A percentile compares a stretch with the other conserved stretches of the same genome.
These are phyloP conservation scores for Potamarius usumacintae DNA, from an alignment of 2,113 vertebrate species.

Conservation along the genomic window DNA sequence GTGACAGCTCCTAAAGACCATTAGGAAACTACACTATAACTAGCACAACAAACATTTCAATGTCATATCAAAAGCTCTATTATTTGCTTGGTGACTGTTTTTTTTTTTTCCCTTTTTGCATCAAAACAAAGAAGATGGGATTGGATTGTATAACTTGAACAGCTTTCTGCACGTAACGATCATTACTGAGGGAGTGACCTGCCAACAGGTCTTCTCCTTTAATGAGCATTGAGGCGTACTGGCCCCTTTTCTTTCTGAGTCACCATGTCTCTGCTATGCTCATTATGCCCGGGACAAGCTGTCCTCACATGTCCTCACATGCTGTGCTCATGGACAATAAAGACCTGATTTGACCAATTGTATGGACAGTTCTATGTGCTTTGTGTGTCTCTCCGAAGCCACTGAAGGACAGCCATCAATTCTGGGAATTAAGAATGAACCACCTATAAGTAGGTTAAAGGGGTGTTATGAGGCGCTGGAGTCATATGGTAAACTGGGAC, in stretches of 20 bases:
- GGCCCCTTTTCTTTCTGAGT: constrained; percentile 21
- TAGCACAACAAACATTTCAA: neutral
- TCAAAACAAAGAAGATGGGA: constrained; percentile 69
- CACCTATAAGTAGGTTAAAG: constrained; percentile 46
- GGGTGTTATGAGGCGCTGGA: constrained; percentile 19
- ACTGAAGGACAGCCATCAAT: neutral
- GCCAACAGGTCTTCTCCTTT: constrained; percentile 69
- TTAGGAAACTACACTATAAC: neutral
- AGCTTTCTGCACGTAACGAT: constrained; percentile 68
- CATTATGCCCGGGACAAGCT: neutral
- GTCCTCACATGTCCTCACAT: constrained; percentile 32
- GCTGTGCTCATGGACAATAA: constrained; percentile 13
- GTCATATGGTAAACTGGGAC: neutral
- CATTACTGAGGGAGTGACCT: constrained; percentile 62
- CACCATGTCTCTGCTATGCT: neutral
- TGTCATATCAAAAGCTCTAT: neutral
- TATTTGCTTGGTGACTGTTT: constrained; percentile 51
- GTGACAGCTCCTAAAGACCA: neutral
- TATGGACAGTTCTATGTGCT: constrained; percentile 5
- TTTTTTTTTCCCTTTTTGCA: constrained; percentile 26
- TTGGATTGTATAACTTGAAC: constrained; percentile 72
- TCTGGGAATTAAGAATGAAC: constrained; percentile 31
- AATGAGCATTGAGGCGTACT: constrained; percentile 68
- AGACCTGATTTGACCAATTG: constrained; percentile 1
- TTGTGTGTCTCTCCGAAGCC: neutral